Evolutionary conservation across 2,113 vertebrate genomes (phyloP).

Genomic region (Pristiophorus japonicus): DNA sequence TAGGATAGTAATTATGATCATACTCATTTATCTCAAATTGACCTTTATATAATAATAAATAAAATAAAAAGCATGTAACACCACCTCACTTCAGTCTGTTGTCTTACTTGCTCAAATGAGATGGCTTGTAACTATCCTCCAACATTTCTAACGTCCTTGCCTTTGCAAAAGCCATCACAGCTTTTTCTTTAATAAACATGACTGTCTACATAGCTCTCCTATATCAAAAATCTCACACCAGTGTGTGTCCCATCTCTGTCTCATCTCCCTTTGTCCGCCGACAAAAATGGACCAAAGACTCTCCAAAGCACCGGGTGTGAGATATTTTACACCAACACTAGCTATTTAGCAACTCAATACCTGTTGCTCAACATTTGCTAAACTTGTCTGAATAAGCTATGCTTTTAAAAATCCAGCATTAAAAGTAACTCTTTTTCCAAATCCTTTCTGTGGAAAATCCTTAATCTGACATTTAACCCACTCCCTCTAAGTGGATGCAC

Average conservation of each 20-base stretch:
- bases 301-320: neutral
- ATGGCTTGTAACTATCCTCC: neutral
- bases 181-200: neutral
- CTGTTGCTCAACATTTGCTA: too few species aligned
- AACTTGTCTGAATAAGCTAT: too few species aligned
- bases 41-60: neutral
- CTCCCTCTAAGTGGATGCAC: too few species aligned
- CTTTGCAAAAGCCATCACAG: neutral
- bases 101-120: neutral
- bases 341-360: too few species aligned
- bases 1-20: neutral
- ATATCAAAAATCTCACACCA: neutral
- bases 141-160: neutral
- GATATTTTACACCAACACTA: too few species aligned
- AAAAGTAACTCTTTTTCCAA: too few species aligned
- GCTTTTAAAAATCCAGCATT: too few species aligned
- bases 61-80: neutral
- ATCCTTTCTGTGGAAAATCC: too few species aligned
- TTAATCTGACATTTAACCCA: too few species aligned
- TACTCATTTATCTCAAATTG: neutral
- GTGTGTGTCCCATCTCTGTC: neutral
- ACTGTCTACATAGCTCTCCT: neutral
- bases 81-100: neutral
- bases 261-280: neutral
- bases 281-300: neutral